Evolutionary conservation across 53 echinoderm and acorn worm genomes (phyloP).

Genomic region (Glandiceps talaboti): DNA sequence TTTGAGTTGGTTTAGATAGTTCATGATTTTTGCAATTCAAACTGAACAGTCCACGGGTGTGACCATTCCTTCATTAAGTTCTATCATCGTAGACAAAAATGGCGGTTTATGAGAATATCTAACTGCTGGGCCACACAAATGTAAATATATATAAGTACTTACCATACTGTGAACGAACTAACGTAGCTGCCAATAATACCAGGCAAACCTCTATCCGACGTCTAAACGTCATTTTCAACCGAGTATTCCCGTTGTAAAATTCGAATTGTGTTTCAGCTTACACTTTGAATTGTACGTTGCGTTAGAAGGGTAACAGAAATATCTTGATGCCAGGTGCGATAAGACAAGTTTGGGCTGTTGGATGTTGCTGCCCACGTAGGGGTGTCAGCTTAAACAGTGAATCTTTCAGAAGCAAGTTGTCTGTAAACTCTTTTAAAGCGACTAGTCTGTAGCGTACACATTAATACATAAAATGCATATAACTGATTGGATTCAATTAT

Average conservation of each 20-base stretch:
- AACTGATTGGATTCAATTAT: no score
- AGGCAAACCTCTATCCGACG: neutral
- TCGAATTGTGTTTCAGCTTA: neutral
- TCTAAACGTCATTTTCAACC: neutral
- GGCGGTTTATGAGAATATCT: neutral
- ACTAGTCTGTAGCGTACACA: no score
- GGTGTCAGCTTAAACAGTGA: neutral
- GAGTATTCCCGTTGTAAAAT: neutral
- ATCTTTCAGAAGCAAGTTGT: no score
- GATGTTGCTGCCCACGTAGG: neutral
- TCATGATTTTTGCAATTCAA: no score
- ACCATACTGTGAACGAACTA: neutral
- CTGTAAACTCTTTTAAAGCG: neutral
- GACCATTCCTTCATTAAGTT: neutral
- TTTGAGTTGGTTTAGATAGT: no score
- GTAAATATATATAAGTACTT: neutral
- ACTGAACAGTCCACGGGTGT: neutral
- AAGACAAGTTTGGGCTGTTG: neutral
- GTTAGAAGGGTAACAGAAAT: neutral
- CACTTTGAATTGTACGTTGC: neutral
- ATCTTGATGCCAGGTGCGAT: neutral
- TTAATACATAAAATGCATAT: no score
- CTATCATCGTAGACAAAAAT: no score
- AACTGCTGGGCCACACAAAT: neutral
- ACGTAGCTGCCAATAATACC: neutral